Evolutionary conservation across 2,888 invertebrate species (phyloP), one percentile per base, ranked within the genome.

Genomic region (Chesias legatella): DNA sequence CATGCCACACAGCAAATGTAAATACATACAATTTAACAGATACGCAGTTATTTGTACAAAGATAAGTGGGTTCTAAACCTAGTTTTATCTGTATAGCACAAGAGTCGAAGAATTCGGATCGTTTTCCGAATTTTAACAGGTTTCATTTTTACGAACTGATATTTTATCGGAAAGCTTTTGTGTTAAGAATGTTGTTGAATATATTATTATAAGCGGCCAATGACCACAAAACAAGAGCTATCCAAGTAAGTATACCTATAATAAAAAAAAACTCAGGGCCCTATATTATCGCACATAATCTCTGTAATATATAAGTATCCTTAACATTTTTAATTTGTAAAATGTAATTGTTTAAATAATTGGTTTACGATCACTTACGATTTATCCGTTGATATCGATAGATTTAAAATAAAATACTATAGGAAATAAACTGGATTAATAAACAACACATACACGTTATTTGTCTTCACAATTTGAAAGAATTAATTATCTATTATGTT

Each of bases 11-110:
- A 43, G 47, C 10, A 42, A 45, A 49, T 42, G 51, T 41, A 55
- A 50, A 52, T 52, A 54, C 36, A 40, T 49, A 46, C 44, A 50
- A 49, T 52, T 50, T 55, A 40, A 48, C 39, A 37, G 48, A 46
- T 35, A 48, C 39, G 44, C 43, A 31, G 41, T 29, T 57, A 51
- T 56, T 58, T 58, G 49, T 32, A 32, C 43, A 13, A 21, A 35
- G 56, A 58, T 58, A 56, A 54, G 36, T 51, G 48, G 46, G 48
- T 52, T 34, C 51, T 47, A 53, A 56, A 53, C 53, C 44, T 40
- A 51, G 43, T 51, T 51, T 47, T 51, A 51, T 47, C 49, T 51
- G 43, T 37, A n/a, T n/a, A 39, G 9, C 43, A 40, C 11, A 25
- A n/a, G 38, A 33, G 35, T 43, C 33, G 28, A 36, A 22, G 10